Percentiles rank a stretch among this genome's conserved stretches.
Conservation (phyloP, 2,888 invertebrate species). For the Drosophila basisetae region DNA sequence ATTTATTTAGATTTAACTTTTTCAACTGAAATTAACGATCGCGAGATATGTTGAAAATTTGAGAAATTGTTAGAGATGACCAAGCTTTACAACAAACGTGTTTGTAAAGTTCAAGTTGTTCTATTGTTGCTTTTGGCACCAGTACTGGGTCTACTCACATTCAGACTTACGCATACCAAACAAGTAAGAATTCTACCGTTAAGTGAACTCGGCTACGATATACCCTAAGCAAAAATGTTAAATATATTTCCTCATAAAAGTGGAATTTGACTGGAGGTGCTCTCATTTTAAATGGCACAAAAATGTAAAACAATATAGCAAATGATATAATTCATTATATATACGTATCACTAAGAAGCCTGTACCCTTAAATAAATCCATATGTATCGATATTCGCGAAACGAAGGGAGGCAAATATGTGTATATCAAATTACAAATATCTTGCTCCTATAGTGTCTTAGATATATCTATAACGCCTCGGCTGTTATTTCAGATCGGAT, state of each 20-base stretch:
- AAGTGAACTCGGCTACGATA: neutral
- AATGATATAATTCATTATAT: neutral
- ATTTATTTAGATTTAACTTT: neutral
- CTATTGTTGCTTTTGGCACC: constrained; percentile 20
- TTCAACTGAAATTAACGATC: neutral
- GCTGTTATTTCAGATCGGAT: neutral
- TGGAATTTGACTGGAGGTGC: neutral
- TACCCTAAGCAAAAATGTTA: neutral
- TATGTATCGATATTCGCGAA: neutral
- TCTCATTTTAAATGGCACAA: neutral
- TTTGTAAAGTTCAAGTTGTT: constrained; percentile 23
- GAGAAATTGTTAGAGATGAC: neutral
- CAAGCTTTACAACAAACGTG: constrained; percentile 7
- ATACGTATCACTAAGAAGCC: neutral
- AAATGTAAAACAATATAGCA: neutral
- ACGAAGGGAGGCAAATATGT: neutral
- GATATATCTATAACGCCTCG: neutral
- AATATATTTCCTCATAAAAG: neutral
- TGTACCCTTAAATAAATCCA: neutral
- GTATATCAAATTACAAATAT: neutral
- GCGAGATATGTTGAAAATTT: neutral
- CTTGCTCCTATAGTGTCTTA: neutral
- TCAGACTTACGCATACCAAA: constrained; percentile 1
- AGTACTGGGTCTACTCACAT: constrained; percentile 12
- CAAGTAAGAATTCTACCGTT: neutral